Percentiles rank a stretch among this genome's conserved stretches.
phyloP scores from a whole-genome alignment of 2,113 vertebrate species.

The Typhlomys cinereus region DNA sequence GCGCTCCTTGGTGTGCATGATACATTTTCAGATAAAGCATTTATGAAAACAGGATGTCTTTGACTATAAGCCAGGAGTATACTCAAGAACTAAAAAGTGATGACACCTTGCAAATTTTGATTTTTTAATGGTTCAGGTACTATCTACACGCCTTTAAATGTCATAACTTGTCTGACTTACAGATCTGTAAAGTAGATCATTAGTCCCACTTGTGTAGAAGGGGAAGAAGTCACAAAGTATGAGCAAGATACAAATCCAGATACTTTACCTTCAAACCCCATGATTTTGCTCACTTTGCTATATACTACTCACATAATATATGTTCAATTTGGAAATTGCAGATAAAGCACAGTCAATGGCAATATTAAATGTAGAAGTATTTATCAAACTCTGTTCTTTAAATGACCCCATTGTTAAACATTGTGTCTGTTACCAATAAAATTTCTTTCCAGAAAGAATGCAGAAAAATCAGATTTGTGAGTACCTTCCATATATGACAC shows the following conservation, averaged over 20 bases:
- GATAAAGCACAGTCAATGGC: not conserved
- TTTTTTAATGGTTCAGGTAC: not conserved
- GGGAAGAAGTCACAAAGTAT: not conserved
- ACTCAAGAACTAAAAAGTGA: not conserved
- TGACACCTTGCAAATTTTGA: not conserved
- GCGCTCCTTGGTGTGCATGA: not conserved
- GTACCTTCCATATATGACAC: not conserved
- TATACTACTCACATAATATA: no score
- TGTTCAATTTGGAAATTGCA: not conserved
- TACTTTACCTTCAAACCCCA: not conserved
- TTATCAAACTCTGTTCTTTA: not conserved
- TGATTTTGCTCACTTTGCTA: not conserved
- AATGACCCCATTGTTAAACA: not conserved
- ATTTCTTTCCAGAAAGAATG: not conserved
- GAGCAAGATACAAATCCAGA: not conserved
- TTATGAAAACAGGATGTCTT: conserved; percentile 18
- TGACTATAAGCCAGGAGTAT: not conserved
- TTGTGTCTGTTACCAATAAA: not conserved
- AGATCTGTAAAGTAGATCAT: not conserved
- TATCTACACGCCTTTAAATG: not conserved
- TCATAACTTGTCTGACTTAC: not conserved
- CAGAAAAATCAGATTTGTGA: not conserved
- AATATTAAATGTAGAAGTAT: not conserved
- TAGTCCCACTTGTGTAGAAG: not conserved
- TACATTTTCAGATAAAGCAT: conserved; percentile 42